Evolutionary conservation across 2,113 vertebrate species (phyloP).

Genomic region (Leuciscus idus): DNA sequence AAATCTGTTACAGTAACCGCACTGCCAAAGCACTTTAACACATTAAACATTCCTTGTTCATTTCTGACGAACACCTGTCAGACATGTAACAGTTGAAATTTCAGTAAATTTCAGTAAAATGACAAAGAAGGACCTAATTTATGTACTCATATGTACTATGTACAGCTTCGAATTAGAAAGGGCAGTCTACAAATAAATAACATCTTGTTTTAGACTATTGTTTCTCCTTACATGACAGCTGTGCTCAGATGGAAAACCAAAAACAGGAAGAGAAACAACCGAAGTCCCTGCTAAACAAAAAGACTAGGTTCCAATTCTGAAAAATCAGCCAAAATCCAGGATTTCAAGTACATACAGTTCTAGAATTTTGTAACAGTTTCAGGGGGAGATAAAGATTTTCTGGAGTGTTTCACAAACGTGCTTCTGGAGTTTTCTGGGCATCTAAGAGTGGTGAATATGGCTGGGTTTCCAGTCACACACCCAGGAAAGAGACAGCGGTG

Average conservation of each 20-base stretch:
- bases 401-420: conserved; percentile 79
- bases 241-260: neutral
- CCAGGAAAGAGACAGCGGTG: conserved; percentile 88
- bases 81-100: conserved; percentile 48
- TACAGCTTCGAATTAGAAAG: neutral
- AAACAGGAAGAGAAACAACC: neutral
- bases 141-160: too few species aligned
- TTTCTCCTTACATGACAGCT: neutral
- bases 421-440: conserved; percentile 77
- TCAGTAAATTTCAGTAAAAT: neutral
- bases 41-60: conserved; percentile 50
- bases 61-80: conserved; percentile 27
- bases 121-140: conserved; percentile 30
- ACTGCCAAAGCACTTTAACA: conserved; percentile 56
- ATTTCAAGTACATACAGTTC: conserved; percentile 9
- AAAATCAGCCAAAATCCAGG: neutral
- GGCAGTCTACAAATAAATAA: neutral
- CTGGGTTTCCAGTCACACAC: conserved; percentile 79
- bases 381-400: conserved; percentile 16
- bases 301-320: neutral
- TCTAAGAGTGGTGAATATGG: conserved; percentile 63
- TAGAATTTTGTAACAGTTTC: conserved; percentile 23
- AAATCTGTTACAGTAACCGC: conserved; percentile 59
- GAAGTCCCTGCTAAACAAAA: neutral
- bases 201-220: neutral